Evolutionary conservation across 1,140 invertebrate genomes (phyloP), one percentile per base, ranked within the genome.

Genomic region (Aphaenogaster rudis): DNA sequence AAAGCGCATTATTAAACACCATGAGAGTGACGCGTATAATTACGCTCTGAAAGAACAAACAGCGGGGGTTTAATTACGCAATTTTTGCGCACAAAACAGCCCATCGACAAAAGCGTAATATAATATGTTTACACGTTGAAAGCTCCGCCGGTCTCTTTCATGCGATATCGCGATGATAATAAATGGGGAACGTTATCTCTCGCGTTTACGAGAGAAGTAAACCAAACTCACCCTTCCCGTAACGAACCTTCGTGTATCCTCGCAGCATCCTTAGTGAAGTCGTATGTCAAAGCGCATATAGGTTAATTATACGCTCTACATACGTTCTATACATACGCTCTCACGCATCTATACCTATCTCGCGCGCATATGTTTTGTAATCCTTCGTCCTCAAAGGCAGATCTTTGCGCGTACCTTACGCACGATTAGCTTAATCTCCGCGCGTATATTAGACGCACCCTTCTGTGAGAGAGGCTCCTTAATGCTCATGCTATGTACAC

Each of bases 291-390:
- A 90, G 87, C 80, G 50, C 86, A 86, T 76, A 85, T 80, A 77
- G 89, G 86, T 81, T 91, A 84, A 91, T 91, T 90, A 90, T 52
- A 45, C 63, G 89, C 80, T 90, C 88, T 36, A 87, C 59, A 87
- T 87, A 66, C 77, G 69, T 57, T 48, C 77, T 39, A 13, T 48
- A 48, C 21, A 13, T 15, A 69, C 36, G 69, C 67, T 66, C 52
- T 28, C 64, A 76, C 57, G 67, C 66, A 63, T 78, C 79, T 82
- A 48, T 59, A 63, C 79, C 79, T 82, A 48, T 59, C 74, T 88
- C 61, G 76, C 59, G 7, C 86, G 78, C 33, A 66, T 33, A 77
- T 48, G 54, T 71, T 78, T 90, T 88, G 80, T 61, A 61, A 84
- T 74, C 67, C 69, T 74, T 61, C n/a, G 28, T 74, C n/a, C 54